These are phyloP conservation scores for Temnothorax nylanderi DNA, from an alignment of 1,140 invertebrate genomes.

Conservation along the genomic window DNA sequence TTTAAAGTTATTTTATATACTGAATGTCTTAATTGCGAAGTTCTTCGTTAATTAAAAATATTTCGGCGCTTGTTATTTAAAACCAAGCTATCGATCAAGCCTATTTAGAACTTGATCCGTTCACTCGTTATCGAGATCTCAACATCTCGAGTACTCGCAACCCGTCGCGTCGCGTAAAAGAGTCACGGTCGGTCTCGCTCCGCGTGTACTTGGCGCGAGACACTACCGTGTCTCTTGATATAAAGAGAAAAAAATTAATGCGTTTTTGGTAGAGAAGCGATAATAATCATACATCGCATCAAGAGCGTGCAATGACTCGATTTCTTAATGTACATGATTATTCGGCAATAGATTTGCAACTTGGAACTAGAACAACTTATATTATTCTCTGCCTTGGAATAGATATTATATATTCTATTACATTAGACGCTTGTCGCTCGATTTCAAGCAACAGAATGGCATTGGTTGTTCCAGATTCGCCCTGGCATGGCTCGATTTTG, in stretches of 20 bases:
- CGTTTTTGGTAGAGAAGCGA: not conserved
- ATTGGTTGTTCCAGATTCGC: slow-evolving; percentile 14
- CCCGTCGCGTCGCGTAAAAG: too few species aligned
- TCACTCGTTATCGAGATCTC: too few species aligned
- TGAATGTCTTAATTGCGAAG: not conserved
- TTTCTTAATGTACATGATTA: slow-evolving; percentile 19
- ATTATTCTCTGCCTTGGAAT: slow-evolving; percentile 19
- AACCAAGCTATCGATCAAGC: too few species aligned
- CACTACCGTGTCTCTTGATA: too few species aligned
- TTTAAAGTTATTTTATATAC: slow-evolving; percentile 1
- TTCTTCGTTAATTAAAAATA: slow-evolving; percentile 15
- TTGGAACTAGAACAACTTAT: slow-evolving; percentile 2
- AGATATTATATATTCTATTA: slow-evolving; percentile 7
- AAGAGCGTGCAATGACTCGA: slow-evolving; percentile 20
- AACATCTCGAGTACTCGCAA: too few species aligned
- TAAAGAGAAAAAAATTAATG: not conserved
- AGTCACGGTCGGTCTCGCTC: too few species aligned
- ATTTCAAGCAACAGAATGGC: slow-evolving; percentile 27
- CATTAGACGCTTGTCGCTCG: not conserved
- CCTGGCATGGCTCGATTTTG: slow-evolving; percentile 6
- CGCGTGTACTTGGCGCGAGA: too few species aligned
- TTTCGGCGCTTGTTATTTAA: not conserved
- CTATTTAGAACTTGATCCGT: too few species aligned
- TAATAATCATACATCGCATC: slow-evolving; percentile 27
- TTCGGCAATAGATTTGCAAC: slow-evolving; percentile 19